These are phyloP conservation scores for Spodoptera picta DNA, from an alignment of 2,888 invertebrate species.

Conservation along the genomic window DNA sequence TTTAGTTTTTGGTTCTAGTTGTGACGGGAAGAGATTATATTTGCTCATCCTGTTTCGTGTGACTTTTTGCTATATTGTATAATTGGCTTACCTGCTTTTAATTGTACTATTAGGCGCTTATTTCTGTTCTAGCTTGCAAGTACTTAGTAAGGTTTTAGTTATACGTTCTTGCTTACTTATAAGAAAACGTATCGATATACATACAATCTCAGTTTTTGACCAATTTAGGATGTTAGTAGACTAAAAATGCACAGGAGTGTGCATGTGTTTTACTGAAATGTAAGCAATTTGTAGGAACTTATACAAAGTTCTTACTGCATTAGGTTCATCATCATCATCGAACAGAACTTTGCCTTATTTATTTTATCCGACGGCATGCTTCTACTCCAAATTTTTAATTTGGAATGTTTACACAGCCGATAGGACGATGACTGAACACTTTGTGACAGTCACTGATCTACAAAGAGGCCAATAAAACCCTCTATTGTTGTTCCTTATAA, in stretches of 20 bases:
- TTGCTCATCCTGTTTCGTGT: constrained; percentile 68
- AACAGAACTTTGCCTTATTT: too few species aligned
- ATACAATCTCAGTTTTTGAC: too few species aligned
- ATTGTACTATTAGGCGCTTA: constrained; percentile 13
- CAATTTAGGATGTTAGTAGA: too few species aligned
- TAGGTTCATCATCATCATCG: too few species aligned
- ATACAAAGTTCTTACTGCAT: too few species aligned
- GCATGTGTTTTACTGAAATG: too few species aligned
- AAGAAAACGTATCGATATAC: too few species aligned
- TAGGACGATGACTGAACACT: constrained; percentile 76
- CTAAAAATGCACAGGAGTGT: too few species aligned
- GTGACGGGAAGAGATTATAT: constrained; percentile 63
- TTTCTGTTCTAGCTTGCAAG: not conserved
- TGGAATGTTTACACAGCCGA: constrained; percentile 82
- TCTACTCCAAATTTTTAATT: constrained; percentile 58
- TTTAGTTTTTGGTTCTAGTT: constrained; percentile 68
- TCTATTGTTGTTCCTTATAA: constrained; percentile 77
- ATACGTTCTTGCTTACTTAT: too few species aligned
- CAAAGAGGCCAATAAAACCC: constrained; percentile 84
- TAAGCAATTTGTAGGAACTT: too few species aligned
- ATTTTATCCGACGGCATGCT: constrained; percentile 26
- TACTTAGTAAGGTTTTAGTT: too few species aligned
- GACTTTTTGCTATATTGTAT: constrained; percentile 53
- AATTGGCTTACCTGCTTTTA: constrained; percentile 47
- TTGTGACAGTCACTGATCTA: constrained; percentile 81